Evolutionary conservation across 2,888 invertebrate species (phyloP), one percentile per base, ranked within the genome.

Genomic region (Terebella lapidaria): DNA sequence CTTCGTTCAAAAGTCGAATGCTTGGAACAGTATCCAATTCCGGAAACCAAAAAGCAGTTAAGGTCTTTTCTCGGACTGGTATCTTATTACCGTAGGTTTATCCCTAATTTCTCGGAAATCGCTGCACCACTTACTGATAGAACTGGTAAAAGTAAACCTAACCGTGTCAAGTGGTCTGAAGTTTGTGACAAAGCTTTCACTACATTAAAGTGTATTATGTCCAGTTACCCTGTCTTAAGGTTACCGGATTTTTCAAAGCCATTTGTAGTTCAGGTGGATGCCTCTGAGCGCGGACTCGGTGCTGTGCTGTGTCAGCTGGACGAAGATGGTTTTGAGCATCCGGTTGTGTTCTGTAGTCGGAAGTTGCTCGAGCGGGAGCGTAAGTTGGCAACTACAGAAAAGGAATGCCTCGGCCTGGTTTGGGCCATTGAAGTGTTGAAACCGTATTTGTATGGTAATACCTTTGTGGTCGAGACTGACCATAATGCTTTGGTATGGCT

Each of bases 61-160:
- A 10, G 15, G 24, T 20, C 10, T 10, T 53, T 15, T 26, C 15
- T 53, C 10, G 26, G 28, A 25, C 5, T 53, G 54, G 10, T 53
- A 10, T 5, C 5, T 26, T 27, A 27, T 26, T 53, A 53, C 20
- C 20, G 54, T 25, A 24, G 10, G 10, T 28, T 5, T 35, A 10
- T 29, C 47, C 22, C 3, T 46, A 56, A 47, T 30, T 53, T 35
- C 30, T 51, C 51, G 15, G 15, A 51, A 58, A 53, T 27, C 30
- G 15, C 30, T 29, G 35, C 5, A 20, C 20, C 24, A 58, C 55
- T 18, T 30, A 56, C 20, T 26, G 53, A 35, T n/a, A 35, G n/a
- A 35, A 35, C 42, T 35, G 42, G 42, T 10, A n/a, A n/a, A n/a
- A 35, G n/a, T 15, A 15, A 10, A 10, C 42, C 42, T 15, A 35